A percentile compares a stretch with the other conserved stretches of the same genome.
Conservation (phyloP, 2,888 invertebrate species). For the Morinoia aosen region DNA sequence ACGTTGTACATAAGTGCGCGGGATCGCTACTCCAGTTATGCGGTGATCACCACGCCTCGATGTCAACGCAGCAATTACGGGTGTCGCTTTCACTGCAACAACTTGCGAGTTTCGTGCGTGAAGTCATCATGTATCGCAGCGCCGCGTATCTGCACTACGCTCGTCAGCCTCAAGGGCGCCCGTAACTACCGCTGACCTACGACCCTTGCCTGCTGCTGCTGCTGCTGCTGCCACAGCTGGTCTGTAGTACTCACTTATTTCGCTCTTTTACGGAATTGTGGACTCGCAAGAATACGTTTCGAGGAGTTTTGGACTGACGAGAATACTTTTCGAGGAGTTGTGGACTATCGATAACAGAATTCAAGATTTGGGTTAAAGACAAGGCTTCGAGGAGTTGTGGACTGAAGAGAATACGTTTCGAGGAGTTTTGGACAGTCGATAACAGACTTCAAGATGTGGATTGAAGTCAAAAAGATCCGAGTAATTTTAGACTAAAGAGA, state of each 20-base stretch:
- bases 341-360: too few relatives aligned
- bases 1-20: not conserved
- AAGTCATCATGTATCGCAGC: slow-evolving; percentile 1
- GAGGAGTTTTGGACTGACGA: too few relatives aligned
- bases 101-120: slow-evolving; percentile 3
- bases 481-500: too few relatives aligned
- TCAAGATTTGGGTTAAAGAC: too few relatives aligned
- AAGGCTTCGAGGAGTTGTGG: too few relatives aligned
- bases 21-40: not conserved
- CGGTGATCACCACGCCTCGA: not conserved
- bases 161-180: not conserved
- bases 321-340: too few relatives aligned
- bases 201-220: not conserved
- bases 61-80: not conserved
- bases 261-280: too few relatives aligned
- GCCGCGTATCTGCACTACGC: not conserved
- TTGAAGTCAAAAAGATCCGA: too few relatives aligned
- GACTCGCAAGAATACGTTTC: too few relatives aligned
- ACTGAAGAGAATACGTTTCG: too few relatives aligned
- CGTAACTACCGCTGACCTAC: not conserved
- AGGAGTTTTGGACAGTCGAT: too few relatives aligned
- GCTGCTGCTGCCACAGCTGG: not conserved
- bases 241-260: not conserved
- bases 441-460: too few relatives aligned
- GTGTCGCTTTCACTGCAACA: not conserved